Base-by-base conservation (phyloP, 2,888 invertebrate genomes). In the Siphlonurus alternatus region DNA sequence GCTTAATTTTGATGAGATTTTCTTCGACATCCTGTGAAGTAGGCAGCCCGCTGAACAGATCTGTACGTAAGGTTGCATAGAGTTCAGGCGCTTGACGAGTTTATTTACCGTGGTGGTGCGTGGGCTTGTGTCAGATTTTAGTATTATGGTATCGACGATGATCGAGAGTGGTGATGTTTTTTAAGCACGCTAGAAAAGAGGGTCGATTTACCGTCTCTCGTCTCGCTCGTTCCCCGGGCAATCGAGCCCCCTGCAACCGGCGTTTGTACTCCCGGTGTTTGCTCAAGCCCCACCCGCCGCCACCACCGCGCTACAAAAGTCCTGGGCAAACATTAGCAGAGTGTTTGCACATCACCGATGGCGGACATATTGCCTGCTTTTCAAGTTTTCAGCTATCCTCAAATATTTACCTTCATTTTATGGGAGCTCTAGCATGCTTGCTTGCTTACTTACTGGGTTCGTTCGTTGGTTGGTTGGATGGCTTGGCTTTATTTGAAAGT, bases 331-430 rank as follows among this genome's bases (percentile, higher is more conserved):
- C 65, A 62, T 54, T 25, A 25, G 59, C 19, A n/a, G 56, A 56
- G 53, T 65, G 64, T 65, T 66, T 66, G 66, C 64, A 62, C 62
- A 65, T 65, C 65, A 65, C 65, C 38, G 56, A 51, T 54, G 65
- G 59, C 65, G 62, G 65, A 65, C 65, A 65, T 65, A 65, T 65
- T 65, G 65, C 65, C 65, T 65, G 61, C 59, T 64, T 66, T 64
- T 64, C 64, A 63, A 63, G 65, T 65, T 64, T 67, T 67, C 64
- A 66, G 66, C 63, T 66, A 66, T 66, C 65, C 59, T 67, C 66
- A 67, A 67, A 67, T 67, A 67, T 67, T 67, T 66, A 67, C 67
- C 64, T 63, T 66, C 65, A 66, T 67, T 66, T 66, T 65, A 63
- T 65, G 64, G 60, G 65, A 65, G 59, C 65, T 65, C 56, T 56